phyloP scores from a whole-genome alignment of 2,888 invertebrate genomes.

The Bruchidius siliquastri region DNA sequence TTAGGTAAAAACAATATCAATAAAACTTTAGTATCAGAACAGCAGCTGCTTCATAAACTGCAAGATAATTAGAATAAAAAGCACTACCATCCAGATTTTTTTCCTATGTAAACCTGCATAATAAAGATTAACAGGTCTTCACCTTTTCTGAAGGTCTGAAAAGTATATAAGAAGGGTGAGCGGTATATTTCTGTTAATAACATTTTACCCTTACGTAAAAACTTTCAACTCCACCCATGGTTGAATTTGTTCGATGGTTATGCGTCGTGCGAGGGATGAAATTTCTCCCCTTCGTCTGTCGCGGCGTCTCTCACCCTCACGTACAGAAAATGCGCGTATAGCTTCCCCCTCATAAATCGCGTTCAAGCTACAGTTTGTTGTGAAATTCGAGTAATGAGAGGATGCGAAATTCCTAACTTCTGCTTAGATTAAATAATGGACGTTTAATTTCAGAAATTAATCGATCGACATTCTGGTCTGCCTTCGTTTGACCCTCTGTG shows the following conservation, averaged over 20 bases:
- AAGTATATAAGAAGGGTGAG: no score
- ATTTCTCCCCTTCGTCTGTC: neutral
- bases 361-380: neutral
- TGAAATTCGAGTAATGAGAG: neutral
- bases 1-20: no score
- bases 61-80: no score
- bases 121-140: no score
- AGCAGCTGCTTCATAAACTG: no score
- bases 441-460: neutral
- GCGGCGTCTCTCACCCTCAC: neutral
- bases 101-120: no score
- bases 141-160: no score
- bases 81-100: no score
- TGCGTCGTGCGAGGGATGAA: neutral
- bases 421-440: neutral
- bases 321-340: neutral
- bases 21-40: no score
- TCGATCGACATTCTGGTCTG: no score
- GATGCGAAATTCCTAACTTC: neutral
- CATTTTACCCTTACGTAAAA: neutral
- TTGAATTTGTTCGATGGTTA: neutral
- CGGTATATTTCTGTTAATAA: no score
- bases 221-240: neutral
- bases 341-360: neutral
- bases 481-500: no score